A percentile compares a stretch with the other conserved stretches of the same genome.
These are phyloP conservation scores for Eubasilissa regina DNA, from an alignment of 1,140 invertebrate species.

Conservation along the genomic window DNA sequence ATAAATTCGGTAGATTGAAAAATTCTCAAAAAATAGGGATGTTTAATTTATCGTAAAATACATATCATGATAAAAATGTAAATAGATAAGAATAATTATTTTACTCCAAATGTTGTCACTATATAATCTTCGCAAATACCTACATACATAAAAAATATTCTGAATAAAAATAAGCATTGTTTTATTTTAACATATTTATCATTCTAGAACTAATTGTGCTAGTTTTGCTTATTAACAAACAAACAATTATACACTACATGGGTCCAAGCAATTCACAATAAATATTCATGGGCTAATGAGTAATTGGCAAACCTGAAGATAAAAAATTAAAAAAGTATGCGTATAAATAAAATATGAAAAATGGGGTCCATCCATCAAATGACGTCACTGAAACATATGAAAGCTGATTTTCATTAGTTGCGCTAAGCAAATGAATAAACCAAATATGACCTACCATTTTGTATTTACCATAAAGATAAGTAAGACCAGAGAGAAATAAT, in stretches of 20 bases:
- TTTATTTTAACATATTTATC: not conserved
- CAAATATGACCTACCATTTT: not conserved
- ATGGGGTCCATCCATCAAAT: slow-evolving; percentile 60
- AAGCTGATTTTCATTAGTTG: slow-evolving; percentile 48
- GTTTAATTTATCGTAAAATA: no score
- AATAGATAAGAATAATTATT: no score
- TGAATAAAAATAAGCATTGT: no score
- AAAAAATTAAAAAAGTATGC: slow-evolving; percentile 49
- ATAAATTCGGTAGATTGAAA: no score
- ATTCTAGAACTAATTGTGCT: slow-evolving; percentile 11
- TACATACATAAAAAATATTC: no score
- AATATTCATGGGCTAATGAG: slow-evolving; percentile 32
- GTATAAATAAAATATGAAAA: slow-evolving; percentile 52
- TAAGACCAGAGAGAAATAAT: no score
- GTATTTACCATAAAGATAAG: slow-evolving; percentile 9
- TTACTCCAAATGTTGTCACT: no score
- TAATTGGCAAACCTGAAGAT: slow-evolving; percentile 45
- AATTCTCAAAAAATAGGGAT: no score
- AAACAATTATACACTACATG: not conserved
- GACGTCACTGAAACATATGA: slow-evolving; percentile 58
- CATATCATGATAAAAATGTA: no score
- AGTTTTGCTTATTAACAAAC: slow-evolving; percentile 11
- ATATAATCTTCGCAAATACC: no score
- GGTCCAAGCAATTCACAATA: slow-evolving; percentile 27
- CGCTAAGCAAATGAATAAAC: slow-evolving; percentile 56